Evolutionary conservation across 2,797 vertebrate species (phyloP).

Genomic region (Myiotriccus ornatus): DNA sequence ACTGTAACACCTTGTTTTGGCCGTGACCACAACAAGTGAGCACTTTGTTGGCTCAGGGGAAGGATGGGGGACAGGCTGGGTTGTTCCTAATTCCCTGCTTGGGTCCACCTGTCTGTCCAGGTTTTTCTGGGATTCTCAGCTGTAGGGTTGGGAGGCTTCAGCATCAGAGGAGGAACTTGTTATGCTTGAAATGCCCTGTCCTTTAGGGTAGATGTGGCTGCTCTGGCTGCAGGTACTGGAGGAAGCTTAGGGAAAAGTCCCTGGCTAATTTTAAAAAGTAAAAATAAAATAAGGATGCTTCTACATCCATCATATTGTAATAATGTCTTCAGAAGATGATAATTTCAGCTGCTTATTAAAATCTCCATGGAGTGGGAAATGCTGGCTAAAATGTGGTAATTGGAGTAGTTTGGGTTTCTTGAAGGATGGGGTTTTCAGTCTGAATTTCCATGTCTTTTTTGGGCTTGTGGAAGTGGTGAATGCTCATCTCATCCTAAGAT

Average conservation of each 20-base stretch:
- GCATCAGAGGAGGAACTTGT: background rate
- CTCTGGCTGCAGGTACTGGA: background rate
- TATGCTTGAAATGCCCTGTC: background rate
- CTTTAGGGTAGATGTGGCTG: background rate
- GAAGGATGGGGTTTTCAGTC: background rate
- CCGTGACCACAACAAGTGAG: background rate
- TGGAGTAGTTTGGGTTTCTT: background rate
- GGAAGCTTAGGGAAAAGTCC: background rate
- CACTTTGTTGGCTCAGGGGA: background rate
- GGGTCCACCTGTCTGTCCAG: background rate
- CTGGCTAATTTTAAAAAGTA: background rate
- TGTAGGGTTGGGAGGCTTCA: background rate
- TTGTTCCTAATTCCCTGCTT: accelerated
- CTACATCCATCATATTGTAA: too few relatives aligned
- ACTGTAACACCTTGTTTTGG: background rate
- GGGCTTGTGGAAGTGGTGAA: background rate
- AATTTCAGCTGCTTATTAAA: background rate
- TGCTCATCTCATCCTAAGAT: background rate
- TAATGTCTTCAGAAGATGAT: background rate
- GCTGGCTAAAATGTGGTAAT: background rate
- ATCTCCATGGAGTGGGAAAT: background rate
- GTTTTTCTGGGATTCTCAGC: background rate
- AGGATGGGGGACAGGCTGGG: background rate
- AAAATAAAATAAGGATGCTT: background rate
- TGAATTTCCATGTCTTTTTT: background rate